Conservation (phyloP, 2,797 vertebrate genomes). For the Paratrypauchen microcephalus region DNA sequence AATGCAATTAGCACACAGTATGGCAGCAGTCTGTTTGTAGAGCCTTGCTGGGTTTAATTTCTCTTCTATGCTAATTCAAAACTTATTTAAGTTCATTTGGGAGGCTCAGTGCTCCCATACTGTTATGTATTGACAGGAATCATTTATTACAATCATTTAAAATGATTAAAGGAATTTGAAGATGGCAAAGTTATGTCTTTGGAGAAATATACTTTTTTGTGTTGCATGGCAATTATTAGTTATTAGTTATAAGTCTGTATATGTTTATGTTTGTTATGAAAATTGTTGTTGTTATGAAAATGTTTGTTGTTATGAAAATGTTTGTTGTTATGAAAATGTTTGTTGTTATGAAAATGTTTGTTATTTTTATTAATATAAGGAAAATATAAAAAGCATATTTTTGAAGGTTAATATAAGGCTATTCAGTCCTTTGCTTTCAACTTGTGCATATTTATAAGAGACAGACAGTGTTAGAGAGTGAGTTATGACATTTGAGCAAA, state of each 20-base stretch:
- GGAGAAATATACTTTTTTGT: neutral
- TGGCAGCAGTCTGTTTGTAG: conserved; percentile 69
- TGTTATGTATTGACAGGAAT: conserved; percentile 15
- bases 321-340: too few species aligned
- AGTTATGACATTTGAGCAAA: neutral
- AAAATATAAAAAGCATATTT: neutral
- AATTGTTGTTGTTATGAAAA: too few species aligned
- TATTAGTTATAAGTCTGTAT: too few species aligned
- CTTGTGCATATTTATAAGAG: neutral
- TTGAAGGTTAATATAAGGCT: neutral
- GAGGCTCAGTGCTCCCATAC: conserved; percentile 11
- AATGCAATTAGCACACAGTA: conserved; percentile 65
- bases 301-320: too few species aligned
- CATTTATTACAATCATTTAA: conserved; percentile 5
- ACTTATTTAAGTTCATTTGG: conserved; percentile 60
- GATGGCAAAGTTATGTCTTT: neutral
- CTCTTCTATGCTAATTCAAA: conserved; percentile 53
- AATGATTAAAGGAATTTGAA: neutral
- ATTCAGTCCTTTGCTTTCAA: neutral
- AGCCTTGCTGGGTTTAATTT: conserved; percentile 66
- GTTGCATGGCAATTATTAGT: neutral
- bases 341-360: too few species aligned
- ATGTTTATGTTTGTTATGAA: neutral
- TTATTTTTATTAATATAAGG: neutral
- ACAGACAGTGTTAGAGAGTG: neutral